Evolutionary conservation across 2,797 vertebrate species (phyloP), one percentile per base, ranked within the genome.

Genomic region (Enteromius treurensis): DNA sequence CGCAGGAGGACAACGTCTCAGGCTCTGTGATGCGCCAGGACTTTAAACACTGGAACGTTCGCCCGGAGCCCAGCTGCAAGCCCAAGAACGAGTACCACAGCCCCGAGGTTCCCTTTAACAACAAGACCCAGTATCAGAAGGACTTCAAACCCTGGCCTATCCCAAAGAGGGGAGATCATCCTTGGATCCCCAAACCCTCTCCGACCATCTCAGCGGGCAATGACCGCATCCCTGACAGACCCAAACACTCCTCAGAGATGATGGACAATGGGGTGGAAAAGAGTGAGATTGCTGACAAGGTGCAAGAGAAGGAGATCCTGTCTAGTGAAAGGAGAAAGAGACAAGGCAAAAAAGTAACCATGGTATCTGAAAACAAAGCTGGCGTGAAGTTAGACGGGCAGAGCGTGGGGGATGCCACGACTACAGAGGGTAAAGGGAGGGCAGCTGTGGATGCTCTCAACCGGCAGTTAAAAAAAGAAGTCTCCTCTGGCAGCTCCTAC

Each of bases 141-240:
- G 98, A 99, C 94, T 99, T 92, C 93, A 97, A 96, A 53, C 93
- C 98, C 34, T 99, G 97, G 97, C 98, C 98, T 58, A 95, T 99
- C 80, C 95, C 96, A 1, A 97, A 97, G 86, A 92, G 94, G 83
- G 94, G 95, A 1, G 97, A 99, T 89, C 97, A 99, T 23, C 98
- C 97, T 10, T 99, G 98, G 97, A 99, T 99, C 91, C 96, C 96
- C 79, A 98, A 96, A 90, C 92, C 96, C 0, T 79, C 91, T 19
- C 89, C 91, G 5, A 85, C 91, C 10, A 83, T 92, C 11, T 80
- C 93, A 1, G 65, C 47, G 3, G 88, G 91, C 0, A 90, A 93
- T 0, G 90, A 90, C 3, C 91, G 90, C n/a, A 78, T 85, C 0
- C 69, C 86, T 19, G 89, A 92, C 32, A 79, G 90, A 85, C 9